Evolutionary conservation across 2,113 vertebrate species (phyloP), one percentile per base, ranked within the genome.

Genomic region (Corythoichthys haematopterus): DNA sequence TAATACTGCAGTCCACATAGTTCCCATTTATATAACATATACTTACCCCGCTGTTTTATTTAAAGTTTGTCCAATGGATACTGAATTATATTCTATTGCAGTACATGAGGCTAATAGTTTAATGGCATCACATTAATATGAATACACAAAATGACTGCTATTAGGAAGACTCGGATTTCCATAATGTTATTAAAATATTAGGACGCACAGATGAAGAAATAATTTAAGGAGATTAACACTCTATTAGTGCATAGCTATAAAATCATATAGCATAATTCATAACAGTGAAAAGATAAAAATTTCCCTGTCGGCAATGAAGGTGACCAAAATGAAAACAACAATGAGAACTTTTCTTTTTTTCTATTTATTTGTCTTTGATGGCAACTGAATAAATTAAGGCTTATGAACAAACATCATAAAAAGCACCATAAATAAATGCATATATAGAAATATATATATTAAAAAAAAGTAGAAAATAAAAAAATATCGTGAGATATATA

Each of bases 301-400:
- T 28, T n/a, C 15, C 15, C 15, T 51, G 6, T 7, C 6, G 50
- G 16, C 16, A 9, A n/a, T 43, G 40, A 28, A 55, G 52, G 28
- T n/a, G 9, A 55, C 52, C 9, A 55, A 12, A 55, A 33, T 55
- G 9, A 55, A 62, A 79, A 66, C 0, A 43, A 55, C 4, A 12
- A 64, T 70, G 50, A 48, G 43, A 20, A 10, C 6, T 43, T 45
- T 43, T 61, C 45, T 7, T 46, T 50, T 5, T 71, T 84, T 76
- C 86, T 68, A 75, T 88, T 91, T 90, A 90, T 91, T 93, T 84
- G 68, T 90, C 80, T 86, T 90, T 81, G 88, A 92, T 92, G 91
- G 90, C 89, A 92, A 92, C 90, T 88, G 84, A 92, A 91, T 79
- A 90, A 90, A 90, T 90, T 92, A 93, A 92, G 91, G 91, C 92